A percentile compares a stretch with the other conserved stretches of the same genome.
phyloP scores from a whole-genome alignment of 2,888 invertebrate genomes.

The Azorinus chamasolen region DNA sequence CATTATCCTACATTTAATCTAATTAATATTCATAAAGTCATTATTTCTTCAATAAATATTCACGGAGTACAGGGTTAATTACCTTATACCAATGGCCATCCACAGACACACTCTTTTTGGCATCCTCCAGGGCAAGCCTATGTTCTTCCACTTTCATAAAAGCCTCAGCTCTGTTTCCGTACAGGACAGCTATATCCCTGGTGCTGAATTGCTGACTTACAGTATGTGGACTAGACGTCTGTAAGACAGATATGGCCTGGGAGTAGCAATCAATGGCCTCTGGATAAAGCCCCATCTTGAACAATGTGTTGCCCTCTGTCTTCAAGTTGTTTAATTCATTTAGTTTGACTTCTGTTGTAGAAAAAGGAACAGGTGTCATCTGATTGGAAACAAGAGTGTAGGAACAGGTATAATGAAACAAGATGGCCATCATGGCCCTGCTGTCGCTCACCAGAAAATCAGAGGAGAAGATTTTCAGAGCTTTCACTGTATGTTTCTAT shows the following conservation, averaged over 20 bases:
- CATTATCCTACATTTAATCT: too few relatives aligned
- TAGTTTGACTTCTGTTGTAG: too few relatives aligned
- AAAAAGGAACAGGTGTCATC: too few relatives aligned
- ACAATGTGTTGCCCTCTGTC: conserved; percentile 67
- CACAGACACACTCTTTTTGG: conserved; percentile 69
- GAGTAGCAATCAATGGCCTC: conserved; percentile 63
- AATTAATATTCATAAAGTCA: too few relatives aligned
- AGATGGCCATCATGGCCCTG: too few relatives aligned
- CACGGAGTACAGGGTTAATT: too few relatives aligned
- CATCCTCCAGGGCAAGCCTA: conserved; percentile 66
- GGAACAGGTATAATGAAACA: too few relatives aligned
- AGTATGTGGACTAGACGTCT: conserved; percentile 13
- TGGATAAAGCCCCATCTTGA: conserved; percentile 45
- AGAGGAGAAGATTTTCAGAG: too few relatives aligned
- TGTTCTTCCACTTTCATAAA: conserved; percentile 57
- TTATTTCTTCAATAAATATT: too few relatives aligned
- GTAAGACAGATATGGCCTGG: conserved; percentile 58
- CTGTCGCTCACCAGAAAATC: too few relatives aligned
- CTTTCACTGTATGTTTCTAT: too few relatives aligned
- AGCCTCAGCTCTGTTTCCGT: conserved; percentile 74
- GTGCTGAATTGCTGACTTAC: neutral
- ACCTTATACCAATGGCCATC: conserved; percentile 79
- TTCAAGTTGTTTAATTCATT: conserved; percentile 53
- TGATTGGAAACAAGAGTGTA: too few relatives aligned
- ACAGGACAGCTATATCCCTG: conserved; percentile 70